phyloP scores from a whole-genome alignment of 2,113 vertebrate genomes.

The Myxocyprinus asiaticus region DNA sequence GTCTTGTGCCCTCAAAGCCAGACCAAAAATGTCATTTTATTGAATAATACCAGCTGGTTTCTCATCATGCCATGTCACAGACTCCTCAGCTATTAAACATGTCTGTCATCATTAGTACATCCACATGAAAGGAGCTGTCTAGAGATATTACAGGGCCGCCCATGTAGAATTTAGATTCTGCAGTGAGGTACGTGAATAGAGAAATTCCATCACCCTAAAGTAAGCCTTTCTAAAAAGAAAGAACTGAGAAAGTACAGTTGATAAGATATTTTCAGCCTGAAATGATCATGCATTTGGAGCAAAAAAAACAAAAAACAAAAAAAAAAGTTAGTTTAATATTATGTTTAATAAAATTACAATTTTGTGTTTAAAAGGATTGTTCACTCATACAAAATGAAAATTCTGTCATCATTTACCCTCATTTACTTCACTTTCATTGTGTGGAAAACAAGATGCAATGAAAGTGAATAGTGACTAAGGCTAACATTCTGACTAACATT shows the following conservation, averaged over 20 bases:
- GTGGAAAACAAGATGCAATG: too few relatives aligned
- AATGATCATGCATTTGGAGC: slow-evolving; percentile 11
- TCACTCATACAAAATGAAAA: too few relatives aligned
- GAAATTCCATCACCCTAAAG: neutral
- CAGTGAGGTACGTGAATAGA: neutral
- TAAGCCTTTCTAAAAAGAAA: too few relatives aligned
- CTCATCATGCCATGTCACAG: slow-evolving; percentile 58
- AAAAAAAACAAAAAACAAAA: neutral
- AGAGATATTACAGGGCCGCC: neutral
- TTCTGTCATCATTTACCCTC: too few relatives aligned
- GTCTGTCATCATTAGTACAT: slow-evolving; percentile 55
- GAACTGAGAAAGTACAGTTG: neutral
- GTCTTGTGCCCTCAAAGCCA: slow-evolving; percentile 24
- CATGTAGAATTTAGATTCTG: slow-evolving; percentile 6
- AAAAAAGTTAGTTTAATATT: too few relatives aligned
- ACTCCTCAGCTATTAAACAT: slow-evolving; percentile 45
- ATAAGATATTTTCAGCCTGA: neutral
- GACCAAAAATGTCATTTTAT: slow-evolving; percentile 13
- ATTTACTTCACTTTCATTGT: too few relatives aligned
- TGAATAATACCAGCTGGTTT: slow-evolving; percentile 57
- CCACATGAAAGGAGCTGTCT: neutral
- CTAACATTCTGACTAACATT: too few relatives aligned
- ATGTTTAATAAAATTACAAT: too few relatives aligned
- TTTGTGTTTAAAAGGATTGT: too few relatives aligned
- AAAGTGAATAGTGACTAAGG: too few relatives aligned